These are phyloP conservation scores for Drosophila melanica DNA, from an alignment of 1,140 invertebrate genomes.

Conservation along the genomic window DNA sequence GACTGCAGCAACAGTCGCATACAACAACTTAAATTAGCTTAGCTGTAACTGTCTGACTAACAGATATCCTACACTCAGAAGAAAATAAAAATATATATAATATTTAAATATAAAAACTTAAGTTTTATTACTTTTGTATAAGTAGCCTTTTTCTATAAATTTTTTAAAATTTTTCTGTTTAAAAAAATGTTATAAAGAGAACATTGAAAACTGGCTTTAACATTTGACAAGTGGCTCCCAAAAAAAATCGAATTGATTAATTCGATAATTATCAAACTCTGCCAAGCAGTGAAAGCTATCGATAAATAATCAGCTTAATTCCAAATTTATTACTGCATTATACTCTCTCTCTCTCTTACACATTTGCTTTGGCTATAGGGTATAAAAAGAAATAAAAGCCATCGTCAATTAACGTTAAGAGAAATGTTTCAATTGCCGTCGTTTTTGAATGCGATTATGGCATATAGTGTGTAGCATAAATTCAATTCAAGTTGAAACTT, in stretches of 20 bases:
- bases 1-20: background rate
- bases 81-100: no score
- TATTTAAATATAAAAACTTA: no score
- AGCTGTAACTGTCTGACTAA: background rate
- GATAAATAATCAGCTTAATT: no score
- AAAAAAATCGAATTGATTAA: no score
- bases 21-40: background rate
- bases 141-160: no score
- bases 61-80: background rate
- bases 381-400: slow-evolving; percentile 34
- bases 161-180: no score
- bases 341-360: background rate
- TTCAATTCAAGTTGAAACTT: slow-evolving; percentile 51
- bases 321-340: background rate
- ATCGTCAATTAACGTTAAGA: slow-evolving; percentile 55
- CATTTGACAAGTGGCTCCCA: no score
- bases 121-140: no score
- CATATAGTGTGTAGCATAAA: slow-evolving; percentile 6
- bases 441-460: slow-evolving; percentile 39
- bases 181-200: no score
- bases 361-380: slow-evolving; percentile 17
- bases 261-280: no score
- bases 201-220: no score
- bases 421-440: slow-evolving; percentile 44
- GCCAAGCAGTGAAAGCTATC: no score